Evolutionary conservation across 2,888 invertebrate species (phyloP).

Genomic region (Anodontia alba): DNA sequence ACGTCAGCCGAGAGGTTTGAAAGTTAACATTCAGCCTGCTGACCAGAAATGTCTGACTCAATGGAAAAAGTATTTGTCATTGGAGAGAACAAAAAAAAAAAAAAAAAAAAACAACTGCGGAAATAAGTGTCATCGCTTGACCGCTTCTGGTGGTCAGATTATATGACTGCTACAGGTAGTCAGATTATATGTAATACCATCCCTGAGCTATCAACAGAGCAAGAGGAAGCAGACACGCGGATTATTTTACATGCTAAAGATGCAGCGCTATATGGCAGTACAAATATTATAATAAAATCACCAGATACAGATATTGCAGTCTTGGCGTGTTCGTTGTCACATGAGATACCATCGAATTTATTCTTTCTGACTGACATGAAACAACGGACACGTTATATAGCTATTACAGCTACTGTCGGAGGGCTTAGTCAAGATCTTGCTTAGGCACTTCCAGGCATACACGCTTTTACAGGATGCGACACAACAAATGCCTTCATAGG

Average conservation of each 20-base stretch:
- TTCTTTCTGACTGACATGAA: neutral
- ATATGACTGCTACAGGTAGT: neutral
- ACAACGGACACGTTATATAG: neutral
- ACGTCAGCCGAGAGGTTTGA: no score
- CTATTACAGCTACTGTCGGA: neutral
- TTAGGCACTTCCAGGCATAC: neutral
- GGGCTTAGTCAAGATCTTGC: neutral
- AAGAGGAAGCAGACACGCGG: conserved; percentile 21
- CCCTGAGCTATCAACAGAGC: neutral
- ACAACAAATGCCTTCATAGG: neutral
- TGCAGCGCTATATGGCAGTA: neutral
- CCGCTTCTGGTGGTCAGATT: neutral
- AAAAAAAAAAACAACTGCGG: neutral
- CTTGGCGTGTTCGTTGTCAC: neutral
- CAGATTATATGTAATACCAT: neutral
- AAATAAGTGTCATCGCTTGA: conserved; percentile 1
- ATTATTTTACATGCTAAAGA: conserved; percentile 11
- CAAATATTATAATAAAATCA: neutral
- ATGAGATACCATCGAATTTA: neutral
- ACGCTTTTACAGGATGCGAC: conserved; percentile 11
- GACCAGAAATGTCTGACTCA: neutral
- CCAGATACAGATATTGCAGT: neutral
- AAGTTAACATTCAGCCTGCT: no score
- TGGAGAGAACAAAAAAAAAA: conserved; percentile 4
- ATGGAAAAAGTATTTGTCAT: neutral